Base-by-base conservation (phyloP, 2,113 vertebrate species). In the Ictalurus furcatus region DNA sequence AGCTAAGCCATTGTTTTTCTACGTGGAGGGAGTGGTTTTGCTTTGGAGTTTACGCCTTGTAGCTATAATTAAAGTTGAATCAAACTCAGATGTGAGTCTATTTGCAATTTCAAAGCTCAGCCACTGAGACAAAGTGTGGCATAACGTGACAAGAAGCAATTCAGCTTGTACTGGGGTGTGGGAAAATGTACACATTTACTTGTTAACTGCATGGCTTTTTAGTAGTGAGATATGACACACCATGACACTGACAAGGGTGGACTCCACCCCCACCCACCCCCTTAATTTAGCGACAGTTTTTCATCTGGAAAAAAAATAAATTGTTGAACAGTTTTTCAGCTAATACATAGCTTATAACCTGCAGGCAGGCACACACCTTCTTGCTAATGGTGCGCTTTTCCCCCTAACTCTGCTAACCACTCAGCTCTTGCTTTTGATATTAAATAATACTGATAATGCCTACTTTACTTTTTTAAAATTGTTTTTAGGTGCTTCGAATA, bases 41-140 rank as follows among this genome's bases (percentile, higher is more conserved):
- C n/a, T 82, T 44, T 14, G 34, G 34, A 25, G 56, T 83, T 83
- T 83, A 37, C 11, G 30, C 56, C 80, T 83, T 37, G 80, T 56
- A 61, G 80, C 80, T 61, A 59, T 83, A 61, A 61, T 83, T 83
- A 82, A 83, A 83, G 56, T 61, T 83, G 59, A 59, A 83, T 83
- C 30, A 61, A 61, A 56, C 56, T 59, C 80, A 61, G 17, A 61
- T 83, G 80, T 37, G 30, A 34, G 59, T 61, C 54, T 34, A 58
- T 81, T 58, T 34, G 6, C 54, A 4, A 23, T 82, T 80, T 58
- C 19, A 37, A 81, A 30, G 79, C 54, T 58, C 48, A 58, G 78
- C n/a, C 52, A 56, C 13, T 80, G 78, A 34, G 79, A 81, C 28
- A 81, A 81, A 58, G n/a, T 34, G 52, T n/a, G 52, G 76, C 44